Evolutionary conservation across 2,888 invertebrate species (phyloP).

Genomic region (Pharmacophagus antenor): DNA sequence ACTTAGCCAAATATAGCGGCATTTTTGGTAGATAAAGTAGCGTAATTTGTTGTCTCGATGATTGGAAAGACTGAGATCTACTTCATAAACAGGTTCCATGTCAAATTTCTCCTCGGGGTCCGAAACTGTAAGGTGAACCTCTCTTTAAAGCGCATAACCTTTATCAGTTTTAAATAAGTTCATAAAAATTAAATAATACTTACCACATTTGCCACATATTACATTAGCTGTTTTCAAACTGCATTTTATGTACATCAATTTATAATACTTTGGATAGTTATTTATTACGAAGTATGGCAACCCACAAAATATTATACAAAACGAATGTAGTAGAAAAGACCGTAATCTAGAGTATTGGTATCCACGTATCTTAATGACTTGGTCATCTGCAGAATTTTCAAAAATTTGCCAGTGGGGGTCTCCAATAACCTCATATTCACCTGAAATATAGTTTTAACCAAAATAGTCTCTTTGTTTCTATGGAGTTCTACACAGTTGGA

Average conservation of each 20-base stretch:
- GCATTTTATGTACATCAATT: slow-evolving; percentile 78
- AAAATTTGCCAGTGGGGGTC: slow-evolving; percentile 77
- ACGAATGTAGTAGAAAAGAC: slow-evolving; percentile 69
- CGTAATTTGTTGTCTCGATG: slow-evolving; percentile 68
- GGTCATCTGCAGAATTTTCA: slow-evolving; percentile 72
- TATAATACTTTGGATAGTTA: slow-evolving; percentile 79
- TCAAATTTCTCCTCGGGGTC: slow-evolving; percentile 70
- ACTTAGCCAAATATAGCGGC: slow-evolving; percentile 79
- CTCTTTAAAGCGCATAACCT: not conserved
- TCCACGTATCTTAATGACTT: slow-evolving; percentile 75
- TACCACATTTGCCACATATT: slow-evolving; percentile 71
- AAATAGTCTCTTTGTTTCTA: no score
- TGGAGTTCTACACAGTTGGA: no score
- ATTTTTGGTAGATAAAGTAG: slow-evolving; percentile 80
- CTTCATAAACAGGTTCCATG: slow-evolving; percentile 63
- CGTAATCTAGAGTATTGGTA: slow-evolving; percentile 70
- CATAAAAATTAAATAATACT: not conserved
- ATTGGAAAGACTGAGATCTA: slow-evolving; percentile 68
- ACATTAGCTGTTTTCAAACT: slow-evolving; percentile 78
- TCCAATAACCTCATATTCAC: slow-evolving; percentile 80
- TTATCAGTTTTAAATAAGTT: not conserved
- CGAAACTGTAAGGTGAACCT: slow-evolving; percentile 58
- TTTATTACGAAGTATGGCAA: slow-evolving; percentile 79
- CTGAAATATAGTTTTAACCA: slow-evolving; percentile 51
- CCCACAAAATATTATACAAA: slow-evolving; percentile 75